Evolutionary conservation across 2,888 invertebrate genomes (phyloP), one percentile per base, ranked within the genome.

Genomic region (Ganaspis brasiliensis): DNA sequence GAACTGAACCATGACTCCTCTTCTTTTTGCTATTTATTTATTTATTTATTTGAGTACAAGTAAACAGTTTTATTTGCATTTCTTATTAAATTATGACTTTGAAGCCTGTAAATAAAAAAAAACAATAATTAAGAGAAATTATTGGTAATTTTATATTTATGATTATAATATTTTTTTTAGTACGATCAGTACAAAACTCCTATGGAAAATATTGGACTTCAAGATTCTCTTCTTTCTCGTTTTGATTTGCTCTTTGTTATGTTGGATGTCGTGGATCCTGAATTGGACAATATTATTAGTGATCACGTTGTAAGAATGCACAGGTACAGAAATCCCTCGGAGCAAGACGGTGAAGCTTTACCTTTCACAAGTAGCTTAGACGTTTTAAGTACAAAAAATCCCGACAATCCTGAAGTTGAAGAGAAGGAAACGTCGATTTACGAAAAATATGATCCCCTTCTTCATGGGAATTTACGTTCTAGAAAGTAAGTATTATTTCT

Each of bases 141-240:
- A n/a, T n/a, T n/a, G n/a, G n/a, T n/a, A n/a, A n/a, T n/a, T n/a
- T n/a, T n/a, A n/a, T n/a, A n/a, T n/a, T 59, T 73, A 31, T 31
- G 2, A 31, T 40, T 63, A n/a, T 26, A 45, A 77, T 74, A 74
- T 35, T 78, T 81, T 79, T 92, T 92, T 4, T 92, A 98, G 96
- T 99, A 99, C 89, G 98, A 99, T 92, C 98, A 98, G 89, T 99
- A 98, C 92, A 99, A 99, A 92, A 98, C 98, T 0, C 99, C 99
- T 0, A 99, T 99, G 99, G 99, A 99, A 92, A 99, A 99, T 92
- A 99, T 99, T 88, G 99, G 99, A 0, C 93, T 99, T 55, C 99
- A 99, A 92, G 98, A 99, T 93, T 98, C 98, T 0, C 91, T 99
- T 80, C 93, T 99, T 49, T 99, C 99, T 0, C 98, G 99, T 93